Conservation (phyloP, 2,113 vertebrate species). For the Pipa parva region DNA sequence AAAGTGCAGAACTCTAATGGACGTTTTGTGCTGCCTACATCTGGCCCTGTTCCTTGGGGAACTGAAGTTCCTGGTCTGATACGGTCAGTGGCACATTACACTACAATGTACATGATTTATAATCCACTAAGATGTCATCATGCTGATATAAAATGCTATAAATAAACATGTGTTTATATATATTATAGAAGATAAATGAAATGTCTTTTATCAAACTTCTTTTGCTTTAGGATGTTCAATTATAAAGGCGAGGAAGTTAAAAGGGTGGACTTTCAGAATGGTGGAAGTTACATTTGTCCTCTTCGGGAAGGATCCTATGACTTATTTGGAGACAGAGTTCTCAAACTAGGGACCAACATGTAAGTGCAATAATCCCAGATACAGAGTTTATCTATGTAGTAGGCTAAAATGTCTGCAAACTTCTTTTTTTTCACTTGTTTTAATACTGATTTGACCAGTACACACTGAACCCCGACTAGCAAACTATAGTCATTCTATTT, state of each 20-base stretch:
- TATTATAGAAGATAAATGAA: too few relatives aligned
- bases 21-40: constrained; percentile 86
- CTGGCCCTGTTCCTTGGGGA: constrained; percentile 85
- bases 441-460: too few relatives aligned
- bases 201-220: too few relatives aligned
- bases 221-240: constrained; percentile 74
- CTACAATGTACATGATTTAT: not conserved
- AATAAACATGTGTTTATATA: too few relatives aligned
- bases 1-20: constrained; percentile 96
- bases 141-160: too few relatives aligned
- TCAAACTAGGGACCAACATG: constrained; percentile 96
- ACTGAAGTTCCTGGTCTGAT: constrained; percentile 86
- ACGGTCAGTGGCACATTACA: constrained; percentile 64
- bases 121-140: too few relatives aligned
- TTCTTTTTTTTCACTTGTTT: not conserved
- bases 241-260: constrained; percentile 76
- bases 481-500: too few relatives aligned
- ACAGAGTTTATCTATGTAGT: not conserved
- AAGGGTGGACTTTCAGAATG: constrained; percentile 70
- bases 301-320: constrained; percentile 88
- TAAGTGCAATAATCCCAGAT: constrained; percentile 56
- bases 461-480: too few relatives aligned
- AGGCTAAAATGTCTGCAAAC: not conserved
- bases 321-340: constrained; percentile 85
- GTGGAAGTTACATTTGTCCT: constrained; percentile 76